Percentiles rank a stretch among this genome's conserved stretches.
These are phyloP conservation scores for Zoanthus solanderi DNA, from an alignment of 92 coral and sea anemone genomes.

Conservation along the genomic window DNA sequence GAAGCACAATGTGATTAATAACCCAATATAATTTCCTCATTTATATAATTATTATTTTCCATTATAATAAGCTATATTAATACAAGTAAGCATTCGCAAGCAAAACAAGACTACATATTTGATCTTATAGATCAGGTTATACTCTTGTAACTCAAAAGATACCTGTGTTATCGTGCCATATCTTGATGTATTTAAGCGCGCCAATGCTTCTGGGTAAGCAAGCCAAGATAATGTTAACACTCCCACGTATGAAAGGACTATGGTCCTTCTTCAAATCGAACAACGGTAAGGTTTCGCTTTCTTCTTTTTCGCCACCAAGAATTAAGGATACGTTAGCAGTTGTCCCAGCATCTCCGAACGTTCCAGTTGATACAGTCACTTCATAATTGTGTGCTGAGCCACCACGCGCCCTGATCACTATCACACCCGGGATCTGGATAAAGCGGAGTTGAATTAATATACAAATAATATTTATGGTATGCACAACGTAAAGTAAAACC, in stretches of 20 bases:
- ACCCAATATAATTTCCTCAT: too few species aligned
- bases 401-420: conserved; percentile 29
- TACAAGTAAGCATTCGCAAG: too few species aligned
- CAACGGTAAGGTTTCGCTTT: conserved; percentile 73
- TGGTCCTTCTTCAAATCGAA: conserved; percentile 51
- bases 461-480: background rate
- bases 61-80: too few species aligned
- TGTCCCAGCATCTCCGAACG: conserved; percentile 86
- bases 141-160: background rate
- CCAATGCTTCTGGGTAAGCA: conserved; percentile 75
- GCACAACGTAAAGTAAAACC: too few species aligned
- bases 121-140: too few species aligned
- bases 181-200: conserved; percentile 63
- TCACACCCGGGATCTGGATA: conserved; percentile 26
- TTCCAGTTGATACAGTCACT: conserved; percentile 85
- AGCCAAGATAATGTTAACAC: conserved; percentile 53
- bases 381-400: conserved; percentile 70
- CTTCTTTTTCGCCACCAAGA: conserved; percentile 72
- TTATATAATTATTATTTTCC: too few species aligned
- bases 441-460: too few species aligned
- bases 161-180: conserved; percentile 95
- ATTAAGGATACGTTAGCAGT: conserved; percentile 84
- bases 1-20: too few species aligned
- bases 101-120: too few species aligned
- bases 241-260: conserved; percentile 74